Evolutionary conservation across 2,888 invertebrate genomes (phyloP).

Genomic region (Sclerodermus sp.): DNA sequence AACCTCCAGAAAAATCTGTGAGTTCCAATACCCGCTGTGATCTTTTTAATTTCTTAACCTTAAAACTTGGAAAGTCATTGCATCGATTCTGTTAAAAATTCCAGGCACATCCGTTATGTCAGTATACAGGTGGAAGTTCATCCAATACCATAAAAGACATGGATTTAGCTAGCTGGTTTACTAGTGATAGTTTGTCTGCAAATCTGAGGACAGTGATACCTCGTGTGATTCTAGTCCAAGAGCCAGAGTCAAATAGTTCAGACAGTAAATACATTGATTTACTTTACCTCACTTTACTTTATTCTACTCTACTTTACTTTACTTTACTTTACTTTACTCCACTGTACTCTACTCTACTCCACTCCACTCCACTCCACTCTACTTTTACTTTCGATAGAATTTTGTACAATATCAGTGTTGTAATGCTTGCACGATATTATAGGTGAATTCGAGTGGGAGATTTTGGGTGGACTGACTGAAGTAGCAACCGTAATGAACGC

Average conservation of each 20-base stretch:
- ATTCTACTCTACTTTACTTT: too few relatives aligned
- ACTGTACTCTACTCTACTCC: too few relatives aligned
- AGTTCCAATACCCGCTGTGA: slow-evolving; percentile 17
- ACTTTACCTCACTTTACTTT: too few relatives aligned
- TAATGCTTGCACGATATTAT: slow-evolving; percentile 10
- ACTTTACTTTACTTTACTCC: too few relatives aligned
- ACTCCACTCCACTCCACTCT: too few relatives aligned
- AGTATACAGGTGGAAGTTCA: slow-evolving; percentile 48
- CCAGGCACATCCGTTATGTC: slow-evolving; percentile 60
- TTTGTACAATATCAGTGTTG: too few relatives aligned
- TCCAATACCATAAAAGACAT: slow-evolving; percentile 60
- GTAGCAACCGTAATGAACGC: slow-evolving; percentile 45
- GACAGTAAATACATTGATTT: slow-evolving; percentile 67
- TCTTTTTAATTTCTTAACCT: not conserved
- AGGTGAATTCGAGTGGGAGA: slow-evolving; percentile 78
- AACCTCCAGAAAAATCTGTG: slow-evolving; percentile 56
- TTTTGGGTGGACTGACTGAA: slow-evolving; percentile 62
- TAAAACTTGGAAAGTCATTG: not conserved
- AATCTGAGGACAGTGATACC: slow-evolving; percentile 74
- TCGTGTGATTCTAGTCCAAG: slow-evolving; percentile 65
- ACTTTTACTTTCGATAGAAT: too few relatives aligned
- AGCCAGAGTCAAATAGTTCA: slow-evolving; percentile 63
- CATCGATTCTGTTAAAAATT: too few relatives aligned
- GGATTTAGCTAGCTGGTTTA: slow-evolving; percentile 69
- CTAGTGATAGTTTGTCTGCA: slow-evolving; percentile 72